Evolutionary conservation across 2,113 vertebrate species (phyloP), one percentile per base, ranked within the genome.

Genomic region (Cebidichthys violaceus): DNA sequence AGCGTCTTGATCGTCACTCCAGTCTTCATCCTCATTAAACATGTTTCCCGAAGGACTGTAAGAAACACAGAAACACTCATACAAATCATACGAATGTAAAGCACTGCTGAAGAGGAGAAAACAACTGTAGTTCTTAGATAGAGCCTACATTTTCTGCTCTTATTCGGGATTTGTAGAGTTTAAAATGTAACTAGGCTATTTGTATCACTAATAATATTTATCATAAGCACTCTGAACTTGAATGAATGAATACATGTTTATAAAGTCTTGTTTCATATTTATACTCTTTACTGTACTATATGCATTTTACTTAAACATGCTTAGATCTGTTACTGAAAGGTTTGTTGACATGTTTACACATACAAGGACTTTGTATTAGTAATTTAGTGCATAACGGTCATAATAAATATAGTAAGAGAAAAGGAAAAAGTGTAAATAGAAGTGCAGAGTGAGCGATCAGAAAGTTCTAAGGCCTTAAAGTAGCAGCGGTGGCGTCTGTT

Each of bases 11-110:
- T 86, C 90, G 74, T 96, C 95, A 11, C 86, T 92, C 95, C 95
- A 96, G 45, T 95, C 92, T 61, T 94, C 93, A 15, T 94, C 94
- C 47, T 95, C 94, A 17, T 86, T 88, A 76, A 96, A 96, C 95
- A 96, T 96, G 47, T 80, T 93, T 79, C 10, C 68, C 0, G 2
- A 3, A 27, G 2, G 4, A 54, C 52, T 79, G 0, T 37, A 33
- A 55, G 4, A 2, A 43, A 59, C 54, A 54, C 43, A 78, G n/a
- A n/a, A n/a, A n/a, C n/a, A n/a, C n/a, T n/a, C n/a, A n/a, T n/a
- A n/a, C n/a, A n/a, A n/a, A n/a, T n/a, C 24, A 11, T 24, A 24
- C 2, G n/a, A 6, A 22, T 22, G 10, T 57, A 57, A 86, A 20
- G 0, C 52, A 2, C 24, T 20, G 3, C 33, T 31, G 11, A 31